These are phyloP conservation scores for Drosophila melanica DNA, from an alignment of 1,140 invertebrate genomes.

Conservation along the genomic window DNA sequence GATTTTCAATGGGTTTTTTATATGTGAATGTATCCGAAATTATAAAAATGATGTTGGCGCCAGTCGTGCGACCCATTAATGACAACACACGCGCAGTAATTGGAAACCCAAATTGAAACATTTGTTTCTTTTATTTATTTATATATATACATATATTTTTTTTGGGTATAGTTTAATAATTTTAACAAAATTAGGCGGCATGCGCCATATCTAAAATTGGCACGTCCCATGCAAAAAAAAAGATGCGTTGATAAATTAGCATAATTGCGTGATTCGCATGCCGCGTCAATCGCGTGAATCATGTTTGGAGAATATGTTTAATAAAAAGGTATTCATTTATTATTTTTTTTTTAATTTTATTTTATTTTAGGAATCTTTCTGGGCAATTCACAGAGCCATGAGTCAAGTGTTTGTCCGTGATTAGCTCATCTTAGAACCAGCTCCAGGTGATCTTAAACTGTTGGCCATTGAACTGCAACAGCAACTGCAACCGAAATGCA, in stretches of 20 bases:
- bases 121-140: constrained; percentile 14
- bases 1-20: constrained; percentile 61
- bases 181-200: constrained; percentile 35
- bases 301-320: constrained; percentile 26
- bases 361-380: not conserved
- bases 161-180: constrained; percentile 13
- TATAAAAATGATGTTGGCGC: constrained; percentile 66
- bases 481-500: constrained; percentile 46
- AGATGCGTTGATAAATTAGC: constrained; percentile 66
- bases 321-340: constrained; percentile 24
- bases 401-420: constrained; percentile 57
- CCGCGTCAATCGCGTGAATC: constrained; percentile 62
- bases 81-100: constrained; percentile 48
- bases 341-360: not conserved
- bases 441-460: constrained; percentile 27
- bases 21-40: constrained; percentile 41
- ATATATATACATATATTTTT: not conserved
- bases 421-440: constrained; percentile 25
- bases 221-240: constrained; percentile 53
- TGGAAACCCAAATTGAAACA: constrained; percentile 57
- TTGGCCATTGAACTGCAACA: constrained; percentile 46
- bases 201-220: constrained; percentile 51
- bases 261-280: constrained; percentile 78
- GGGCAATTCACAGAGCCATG: constrained; percentile 14
- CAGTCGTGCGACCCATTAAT: constrained; percentile 47